Evolutionary conservation across 2,797 vertebrate species (phyloP).

Genomic region (Tadarida brasiliensis): DNA sequence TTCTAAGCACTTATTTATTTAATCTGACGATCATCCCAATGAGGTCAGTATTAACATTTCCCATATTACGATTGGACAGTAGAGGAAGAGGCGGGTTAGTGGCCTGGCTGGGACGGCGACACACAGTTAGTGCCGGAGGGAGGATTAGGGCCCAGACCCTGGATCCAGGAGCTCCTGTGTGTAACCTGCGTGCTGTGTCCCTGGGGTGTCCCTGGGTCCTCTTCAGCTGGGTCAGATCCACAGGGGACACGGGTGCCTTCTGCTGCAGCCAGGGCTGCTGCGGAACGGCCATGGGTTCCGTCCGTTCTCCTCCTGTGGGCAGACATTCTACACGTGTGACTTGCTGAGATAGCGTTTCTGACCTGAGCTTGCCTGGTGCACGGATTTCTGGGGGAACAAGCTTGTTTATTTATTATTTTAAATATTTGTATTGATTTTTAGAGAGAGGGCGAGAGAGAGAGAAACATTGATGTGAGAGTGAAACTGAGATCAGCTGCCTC

Average conservation of each 20-base stretch:
- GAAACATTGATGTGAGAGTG: neutral
- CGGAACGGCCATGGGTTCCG: rapidly evolving
- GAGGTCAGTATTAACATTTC: neutral
- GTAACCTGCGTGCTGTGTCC: rapidly evolving
- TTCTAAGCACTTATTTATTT: neutral
- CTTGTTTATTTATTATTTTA: neutral
- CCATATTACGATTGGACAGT: neutral
- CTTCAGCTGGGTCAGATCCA: neutral
- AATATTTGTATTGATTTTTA: neutral
- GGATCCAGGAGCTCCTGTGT: neutral
- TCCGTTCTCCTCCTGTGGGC: neutral
- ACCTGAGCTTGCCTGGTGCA: neutral
- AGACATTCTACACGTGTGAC: neutral
- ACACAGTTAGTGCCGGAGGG: no score
- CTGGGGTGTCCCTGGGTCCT: no score
- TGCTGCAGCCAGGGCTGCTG: neutral
- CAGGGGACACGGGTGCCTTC: neutral
- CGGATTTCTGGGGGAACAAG: neutral
- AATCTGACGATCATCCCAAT: neutral
- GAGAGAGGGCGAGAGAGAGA: neutral
- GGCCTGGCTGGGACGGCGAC: neutral
- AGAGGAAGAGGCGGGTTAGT: neutral
- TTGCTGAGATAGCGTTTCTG: neutral
- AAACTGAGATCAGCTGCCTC: neutral
- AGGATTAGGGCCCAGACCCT: neutral